Conservation (phyloP, 1,140 invertebrate species). For the Drosophila ogumai region DNA sequence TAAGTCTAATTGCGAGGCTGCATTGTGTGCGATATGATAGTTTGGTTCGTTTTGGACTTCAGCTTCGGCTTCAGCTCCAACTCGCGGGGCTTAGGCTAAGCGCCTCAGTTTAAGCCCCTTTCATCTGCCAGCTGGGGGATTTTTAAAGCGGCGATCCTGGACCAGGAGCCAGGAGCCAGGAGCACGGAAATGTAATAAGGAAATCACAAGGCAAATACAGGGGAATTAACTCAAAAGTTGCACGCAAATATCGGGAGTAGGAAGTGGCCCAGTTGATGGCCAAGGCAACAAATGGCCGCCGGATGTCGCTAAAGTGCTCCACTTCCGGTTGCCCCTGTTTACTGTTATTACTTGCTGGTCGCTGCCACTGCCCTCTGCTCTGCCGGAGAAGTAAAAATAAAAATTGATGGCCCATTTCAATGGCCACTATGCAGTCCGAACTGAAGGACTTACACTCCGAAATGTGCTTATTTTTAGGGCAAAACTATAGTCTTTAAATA, state of each 20-base stretch:
- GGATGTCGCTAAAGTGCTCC: conserved; percentile 42
- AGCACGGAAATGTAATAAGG: conserved; percentile 31
- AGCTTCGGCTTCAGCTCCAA: conserved; percentile 23
- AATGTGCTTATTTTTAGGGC: background rate
- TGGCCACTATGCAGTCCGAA: background rate
- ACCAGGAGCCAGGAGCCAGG: too few species aligned
- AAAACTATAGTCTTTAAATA: background rate
- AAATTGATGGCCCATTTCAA: conserved; percentile 38
- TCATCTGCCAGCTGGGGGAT: conserved; percentile 44
- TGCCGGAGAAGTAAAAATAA: conserved; percentile 14
- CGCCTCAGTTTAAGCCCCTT: conserved; percentile 58
- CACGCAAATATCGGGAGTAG: conserved; percentile 46
- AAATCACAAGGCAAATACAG: conserved; percentile 50
- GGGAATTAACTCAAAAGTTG: conserved; percentile 51
- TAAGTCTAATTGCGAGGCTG: conserved; percentile 74
- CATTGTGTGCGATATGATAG: conserved; percentile 71
- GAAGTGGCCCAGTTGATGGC: conserved; percentile 23
- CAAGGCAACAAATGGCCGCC: conserved; percentile 20
- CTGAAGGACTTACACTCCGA: background rate
- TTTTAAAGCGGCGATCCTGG: conserved; percentile 12
- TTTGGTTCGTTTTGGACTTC: conserved; percentile 58
- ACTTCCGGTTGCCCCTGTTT: conserved; percentile 27
- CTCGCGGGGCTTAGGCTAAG: conserved; percentile 66
- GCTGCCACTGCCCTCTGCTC: too few species aligned
- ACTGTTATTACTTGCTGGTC: conserved; percentile 5